Evolutionary conservation across 2,888 invertebrate species (phyloP), one percentile per base, ranked within the genome.

Genomic region (Nomada lathburiana): DNA sequence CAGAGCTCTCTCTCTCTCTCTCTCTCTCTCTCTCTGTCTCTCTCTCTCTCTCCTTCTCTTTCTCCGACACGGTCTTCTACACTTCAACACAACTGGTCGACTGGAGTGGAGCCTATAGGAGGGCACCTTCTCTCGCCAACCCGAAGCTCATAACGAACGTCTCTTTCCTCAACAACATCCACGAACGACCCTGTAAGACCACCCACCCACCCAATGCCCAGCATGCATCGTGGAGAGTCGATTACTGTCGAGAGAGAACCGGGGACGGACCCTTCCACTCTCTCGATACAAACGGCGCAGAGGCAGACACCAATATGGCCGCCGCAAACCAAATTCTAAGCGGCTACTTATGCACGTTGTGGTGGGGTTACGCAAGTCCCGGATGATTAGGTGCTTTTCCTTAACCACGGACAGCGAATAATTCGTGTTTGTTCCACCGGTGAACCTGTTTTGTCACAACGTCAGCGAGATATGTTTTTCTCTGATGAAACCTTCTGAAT

Each of bases 151-250:
- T 11, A 23, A 23, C 20, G 10, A 36, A 36, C 53, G 26, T 50
- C 69, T 23, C 63, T 67, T 52, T 68, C 71, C 63, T 65, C 82
- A 52, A 70, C 72, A 62, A 78, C 82, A 78, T 82, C 76, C 78
- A 78, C 70, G 29, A 44, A 11, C 72, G 78, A 77, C 77, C 74
- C 83, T 73, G 83, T 76, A 83, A 84, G 84, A 71, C 76, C 81
- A 83, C 76, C 83, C 80, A 83, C 80, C 72, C 62, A 69, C 29
- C 73, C 62, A 26, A 63, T 57, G 57, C 53, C 64, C 72, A 29
- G 55, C 71, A 76, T 74, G 74, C 67, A 74, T 70, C 72, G 71
- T 76, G 71, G 86, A 80, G 88, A 88, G 87, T 86, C 88, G 87
- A 88, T 87, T 87, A 87, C 82, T 80, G 78, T 76, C 69, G 76